These are phyloP conservation scores for Apamea epomidion DNA, from an alignment of 2,888 invertebrate genomes.

Conservation along the genomic window DNA sequence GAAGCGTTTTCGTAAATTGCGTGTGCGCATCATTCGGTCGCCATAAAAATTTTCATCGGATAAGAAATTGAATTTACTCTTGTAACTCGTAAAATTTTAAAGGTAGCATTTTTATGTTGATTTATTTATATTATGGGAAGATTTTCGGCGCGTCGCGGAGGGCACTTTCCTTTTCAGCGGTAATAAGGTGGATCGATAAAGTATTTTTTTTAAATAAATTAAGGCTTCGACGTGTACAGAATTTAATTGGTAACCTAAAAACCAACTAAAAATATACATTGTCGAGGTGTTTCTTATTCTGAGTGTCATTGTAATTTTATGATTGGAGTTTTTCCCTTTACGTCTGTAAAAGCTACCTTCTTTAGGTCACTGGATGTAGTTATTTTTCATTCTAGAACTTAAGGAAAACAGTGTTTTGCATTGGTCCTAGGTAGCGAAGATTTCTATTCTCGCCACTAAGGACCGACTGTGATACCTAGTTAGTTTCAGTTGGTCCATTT, in stretches of 20 bases:
- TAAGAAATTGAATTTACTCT: conserved; percentile 70
- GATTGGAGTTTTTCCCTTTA: not conserved
- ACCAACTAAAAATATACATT: conserved; percentile 19
- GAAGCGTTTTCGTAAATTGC: conserved; percentile 73
- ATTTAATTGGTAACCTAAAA: conserved; percentile 52
- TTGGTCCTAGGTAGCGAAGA: not conserved
- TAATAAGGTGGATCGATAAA: conserved; percentile 39
- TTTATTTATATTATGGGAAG: conserved; percentile 61
- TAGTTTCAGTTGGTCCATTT: not conserved
- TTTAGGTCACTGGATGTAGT: not conserved
- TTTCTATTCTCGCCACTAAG: not conserved
- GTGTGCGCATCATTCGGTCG: conserved; percentile 67
- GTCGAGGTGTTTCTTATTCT: conserved; percentile 16
- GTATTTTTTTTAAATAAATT: conserved; percentile 51
- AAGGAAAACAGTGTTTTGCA: not conserved
- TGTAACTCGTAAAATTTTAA: conserved; percentile 68
- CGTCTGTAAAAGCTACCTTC: conserved; percentile 2
- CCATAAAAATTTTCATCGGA: conserved; percentile 66
- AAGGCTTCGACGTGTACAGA: conserved; percentile 37
- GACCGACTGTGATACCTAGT: not conserved
- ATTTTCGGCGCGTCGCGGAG: conserved; percentile 17
- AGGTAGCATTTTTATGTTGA: conserved; percentile 64
- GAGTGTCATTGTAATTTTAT: conserved; percentile 16
- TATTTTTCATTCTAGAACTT: not conserved
- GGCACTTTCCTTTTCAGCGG: conserved; percentile 62